Evolutionary conservation across 1,140 invertebrate genomes (phyloP).

Genomic region (Zaprionus davidi): DNA sequence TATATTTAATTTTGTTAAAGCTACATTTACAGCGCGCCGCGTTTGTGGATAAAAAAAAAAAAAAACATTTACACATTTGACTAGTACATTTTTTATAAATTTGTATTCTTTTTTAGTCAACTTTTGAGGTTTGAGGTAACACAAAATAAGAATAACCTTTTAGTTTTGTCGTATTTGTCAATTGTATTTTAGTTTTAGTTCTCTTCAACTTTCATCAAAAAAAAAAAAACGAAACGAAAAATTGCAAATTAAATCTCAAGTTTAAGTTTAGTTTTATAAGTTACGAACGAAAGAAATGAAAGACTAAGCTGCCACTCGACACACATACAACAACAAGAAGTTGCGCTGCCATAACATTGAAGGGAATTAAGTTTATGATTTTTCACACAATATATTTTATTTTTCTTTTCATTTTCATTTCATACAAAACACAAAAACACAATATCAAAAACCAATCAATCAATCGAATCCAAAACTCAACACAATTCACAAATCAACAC

Average conservation of each 20-base stretch:
- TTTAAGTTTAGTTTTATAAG: slow-evolving; percentile 49
- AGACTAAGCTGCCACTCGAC: slow-evolving; percentile 2
- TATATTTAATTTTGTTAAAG: slow-evolving; percentile 31
- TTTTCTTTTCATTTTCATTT: slow-evolving; percentile 84
- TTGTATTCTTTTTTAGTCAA: slow-evolving; percentile 10
- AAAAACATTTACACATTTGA: slow-evolving; percentile 2
- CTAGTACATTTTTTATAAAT: slow-evolving; percentile 22
- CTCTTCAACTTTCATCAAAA: slow-evolving; percentile 40
- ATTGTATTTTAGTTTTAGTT: slow-evolving; percentile 36
- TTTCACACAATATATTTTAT: slow-evolving; percentile 75
- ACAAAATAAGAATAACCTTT: neutral
- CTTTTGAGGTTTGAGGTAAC: slow-evolving; percentile 28
- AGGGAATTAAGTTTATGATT: slow-evolving; percentile 64
- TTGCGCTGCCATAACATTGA: slow-evolving; percentile 21
- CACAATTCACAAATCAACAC: slow-evolving; percentile 34
- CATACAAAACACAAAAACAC: slow-evolving; percentile 53
- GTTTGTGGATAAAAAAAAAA: slow-evolving; percentile 26
- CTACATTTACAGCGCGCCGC: slow-evolving; percentile 30
- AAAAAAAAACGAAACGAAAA: neutral
- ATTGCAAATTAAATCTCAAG: slow-evolving; percentile 8
- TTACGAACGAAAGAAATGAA: slow-evolving; percentile 1
- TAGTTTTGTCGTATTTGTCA: slow-evolving; percentile 10
- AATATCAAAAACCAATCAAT: slow-evolving; percentile 23
- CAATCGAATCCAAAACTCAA: slow-evolving; percentile 36
- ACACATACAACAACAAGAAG: slow-evolving; percentile 6